Conservation (phyloP, 2,888 invertebrate species). For the Sesia apiformis region DNA sequence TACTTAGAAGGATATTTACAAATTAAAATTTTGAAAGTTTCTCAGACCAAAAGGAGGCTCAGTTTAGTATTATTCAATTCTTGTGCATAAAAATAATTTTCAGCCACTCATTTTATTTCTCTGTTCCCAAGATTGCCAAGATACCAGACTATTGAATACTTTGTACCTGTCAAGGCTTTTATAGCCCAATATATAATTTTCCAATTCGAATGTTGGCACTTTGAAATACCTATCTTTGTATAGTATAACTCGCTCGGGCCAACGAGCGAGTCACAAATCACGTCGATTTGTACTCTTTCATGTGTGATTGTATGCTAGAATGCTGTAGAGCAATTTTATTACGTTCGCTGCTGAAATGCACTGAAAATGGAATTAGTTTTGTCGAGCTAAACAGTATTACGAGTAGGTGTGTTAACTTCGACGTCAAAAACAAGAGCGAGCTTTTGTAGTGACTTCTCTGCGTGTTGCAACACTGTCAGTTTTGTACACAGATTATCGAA, state of each 20-base stretch:
- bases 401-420: not conserved
- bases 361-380: conserved; percentile 1
- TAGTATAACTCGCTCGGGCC: conserved; percentile 6
- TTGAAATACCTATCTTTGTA: conserved; percentile 18
- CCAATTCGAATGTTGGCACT: conserved; percentile 37
- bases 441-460: not conserved
- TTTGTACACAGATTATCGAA: too few species aligned
- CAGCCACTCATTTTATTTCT: too few species aligned
- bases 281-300: conserved; percentile 10
- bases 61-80: too few species aligned
- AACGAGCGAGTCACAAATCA: conserved; percentile 28
- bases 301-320: conserved; percentile 10
- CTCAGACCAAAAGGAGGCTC: too few species aligned
- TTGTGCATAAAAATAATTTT: too few species aligned
- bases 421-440: not conserved
- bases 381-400: not conserved
- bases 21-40: too few species aligned
- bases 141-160: conserved; percentile 16
- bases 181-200: conserved; percentile 41
- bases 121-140: not conserved
- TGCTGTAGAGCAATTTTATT: conserved; percentile 10
- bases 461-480: too few species aligned
- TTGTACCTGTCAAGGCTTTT: conserved; percentile 35
- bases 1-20: too few species aligned
- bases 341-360: not conserved